Evolutionary conservation across 1,140 invertebrate genomes (phyloP), one percentile per base, ranked within the genome.

Genomic region (Pogonognathellus flavescens): DNA sequence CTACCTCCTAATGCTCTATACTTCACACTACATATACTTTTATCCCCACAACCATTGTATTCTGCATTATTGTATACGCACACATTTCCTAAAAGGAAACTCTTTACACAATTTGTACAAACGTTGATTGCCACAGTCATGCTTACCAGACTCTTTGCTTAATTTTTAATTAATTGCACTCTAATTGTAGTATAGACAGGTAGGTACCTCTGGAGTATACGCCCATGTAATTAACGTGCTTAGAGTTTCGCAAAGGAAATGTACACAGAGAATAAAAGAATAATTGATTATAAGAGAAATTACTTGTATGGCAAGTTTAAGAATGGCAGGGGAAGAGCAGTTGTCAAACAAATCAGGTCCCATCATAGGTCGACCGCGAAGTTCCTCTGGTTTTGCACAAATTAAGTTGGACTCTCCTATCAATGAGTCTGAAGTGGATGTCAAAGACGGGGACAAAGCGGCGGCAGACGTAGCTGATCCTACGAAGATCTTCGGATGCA

Each of bases 231-330:
- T n/a, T n/a, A n/a, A 41, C 31, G 31, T 6, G 6, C 31, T 1
- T 41, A 41, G 31, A n/a, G n/a, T n/a, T n/a, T n/a, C 6, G 6
- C 31, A 41, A 41, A 3, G 31, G 31, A 41, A 41, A 41, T 55
- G 11, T 55, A 60, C n/a, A 60, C 18, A 60, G 0, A 41, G 59
- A 66, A 66, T 66, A 11, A 9, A 62, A 13, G 25, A 31, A 66
- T 60, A 31, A 66, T 66, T 20, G 22, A 76, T 1, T 16, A 50
- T 41, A 72, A 76, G 49, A 14, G 14, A 16, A 83, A 80, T 85
- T 80, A 89, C 88, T 82, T 89, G 86, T 49, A 89, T 89, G 18
- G 87, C 88, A 11, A 89, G 86, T 85, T 89, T 89, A 41, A 88
- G 84, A 81, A 89, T 89, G 57, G 87, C 88, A 16, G 88, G 88